Evolutionary conservation across 2,797 vertebrate species (phyloP).

Genomic region (Poeciliopsis gracilis): DNA sequence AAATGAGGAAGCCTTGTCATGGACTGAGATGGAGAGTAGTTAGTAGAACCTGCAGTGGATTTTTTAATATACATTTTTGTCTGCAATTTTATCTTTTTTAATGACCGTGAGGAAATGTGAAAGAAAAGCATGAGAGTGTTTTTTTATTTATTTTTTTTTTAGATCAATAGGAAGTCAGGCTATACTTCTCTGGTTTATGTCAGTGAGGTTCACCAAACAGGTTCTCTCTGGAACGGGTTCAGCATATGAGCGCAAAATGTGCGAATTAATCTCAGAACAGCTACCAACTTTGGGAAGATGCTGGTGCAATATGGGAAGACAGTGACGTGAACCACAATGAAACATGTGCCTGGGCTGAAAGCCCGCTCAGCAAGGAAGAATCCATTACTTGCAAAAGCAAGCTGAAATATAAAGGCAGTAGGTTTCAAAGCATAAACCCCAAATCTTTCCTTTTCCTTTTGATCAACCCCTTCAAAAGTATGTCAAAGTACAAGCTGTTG

Average conservation of each 20-base stretch:
- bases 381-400: not conserved
- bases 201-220: not conserved
- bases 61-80: not conserved
- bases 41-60: not conserved
- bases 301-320: not conserved
- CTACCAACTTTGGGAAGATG: not conserved
- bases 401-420: not conserved
- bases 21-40: not conserved
- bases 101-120: not conserved
- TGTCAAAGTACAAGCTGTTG: not conserved
- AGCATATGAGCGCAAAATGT: not conserved
- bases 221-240: too few species aligned
- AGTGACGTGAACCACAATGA: not conserved
- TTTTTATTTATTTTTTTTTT: not conserved
- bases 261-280: not conserved
- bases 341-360: not conserved
- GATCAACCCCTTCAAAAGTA: not conserved
- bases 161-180: not conserved
- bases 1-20: slow-evolving; percentile 19
- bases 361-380: too few species aligned
- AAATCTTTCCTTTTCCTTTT: not conserved
- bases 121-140: not conserved
- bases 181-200: not conserved
- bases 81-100: not conserved
- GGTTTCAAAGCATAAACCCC: not conserved